These are phyloP conservation scores for Sinonovacula constricta DNA, from an alignment of 1,140 invertebrate species.

Conservation along the genomic window DNA sequence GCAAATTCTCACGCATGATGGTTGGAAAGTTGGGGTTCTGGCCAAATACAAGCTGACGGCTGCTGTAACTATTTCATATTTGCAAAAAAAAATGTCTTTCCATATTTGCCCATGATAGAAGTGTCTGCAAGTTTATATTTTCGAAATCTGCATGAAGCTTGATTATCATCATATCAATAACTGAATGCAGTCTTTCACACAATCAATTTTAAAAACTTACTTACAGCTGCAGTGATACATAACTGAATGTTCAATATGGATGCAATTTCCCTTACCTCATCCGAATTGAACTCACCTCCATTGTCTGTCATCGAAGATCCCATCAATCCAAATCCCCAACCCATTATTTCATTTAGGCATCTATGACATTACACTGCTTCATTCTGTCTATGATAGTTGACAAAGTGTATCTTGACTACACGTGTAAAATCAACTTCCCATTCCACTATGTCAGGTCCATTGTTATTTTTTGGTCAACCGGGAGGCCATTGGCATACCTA, in stretches of 20 bases:
- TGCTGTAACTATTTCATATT: conserved; percentile 53
- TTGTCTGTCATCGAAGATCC: no score
- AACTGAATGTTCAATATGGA: no score
- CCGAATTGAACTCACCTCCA: no score
- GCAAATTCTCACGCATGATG: conserved; percentile 39
- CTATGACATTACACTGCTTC: conserved; percentile 39
- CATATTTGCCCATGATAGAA: conserved; percentile 43
- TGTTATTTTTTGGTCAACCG: conserved; percentile 50
- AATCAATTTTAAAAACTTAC: conserved; percentile 42
- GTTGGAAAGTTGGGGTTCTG: conserved; percentile 37
- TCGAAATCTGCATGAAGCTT: conserved; percentile 40
- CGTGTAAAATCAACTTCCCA: conserved; percentile 52
- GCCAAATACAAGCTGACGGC: conserved; percentile 55
- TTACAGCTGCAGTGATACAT: conserved; percentile 46
- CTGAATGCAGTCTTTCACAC: conserved; percentile 39
- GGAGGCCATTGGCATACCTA: no score
- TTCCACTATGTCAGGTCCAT: conserved; percentile 51
- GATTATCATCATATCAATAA: conserved; percentile 43
- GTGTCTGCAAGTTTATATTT: conserved; percentile 30
- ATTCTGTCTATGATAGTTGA: no score
- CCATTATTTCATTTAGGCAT: conserved; percentile 55
- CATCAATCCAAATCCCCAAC: no score
- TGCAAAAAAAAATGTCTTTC: conserved; percentile 51
- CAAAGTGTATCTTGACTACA: no score
- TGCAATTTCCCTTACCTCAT: no score